Evolutionary conservation across 1,140 invertebrate genomes (phyloP).

Genomic region (Rhagoletis zephyria): DNA sequence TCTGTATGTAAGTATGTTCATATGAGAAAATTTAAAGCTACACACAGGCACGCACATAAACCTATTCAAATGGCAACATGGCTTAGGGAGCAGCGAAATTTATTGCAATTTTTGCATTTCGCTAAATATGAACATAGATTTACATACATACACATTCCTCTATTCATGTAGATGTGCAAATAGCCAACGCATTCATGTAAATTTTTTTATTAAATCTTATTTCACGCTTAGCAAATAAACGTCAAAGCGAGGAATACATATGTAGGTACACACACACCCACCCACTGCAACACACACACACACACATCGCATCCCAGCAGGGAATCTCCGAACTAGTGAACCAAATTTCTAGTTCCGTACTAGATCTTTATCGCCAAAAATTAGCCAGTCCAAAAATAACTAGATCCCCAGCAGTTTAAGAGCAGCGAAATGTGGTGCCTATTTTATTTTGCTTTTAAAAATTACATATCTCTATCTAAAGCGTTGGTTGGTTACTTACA

Average conservation of each 20-base stretch:
- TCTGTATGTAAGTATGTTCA: no score
- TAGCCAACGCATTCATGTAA: not conserved
- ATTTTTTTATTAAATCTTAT: slow-evolving; percentile 37
- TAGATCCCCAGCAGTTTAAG: no score
- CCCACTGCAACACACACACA: not conserved
- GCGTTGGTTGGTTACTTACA: no score
- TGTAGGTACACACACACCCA: not conserved
- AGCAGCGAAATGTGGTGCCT: no score
- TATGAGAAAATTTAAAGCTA: no score
- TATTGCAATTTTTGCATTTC: slow-evolving; percentile 27
- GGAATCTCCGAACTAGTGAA: no score
- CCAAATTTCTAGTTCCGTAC: no score
- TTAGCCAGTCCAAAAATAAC: no score
- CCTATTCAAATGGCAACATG: slow-evolving; percentile 10
- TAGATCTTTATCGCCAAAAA: no score
- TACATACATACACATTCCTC: not conserved
- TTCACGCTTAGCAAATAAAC: slow-evolving; percentile 35
- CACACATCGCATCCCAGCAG: no score
- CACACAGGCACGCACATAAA: not conserved
- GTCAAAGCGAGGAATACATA: not conserved
- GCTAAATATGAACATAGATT: not conserved
- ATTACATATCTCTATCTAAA: no score
- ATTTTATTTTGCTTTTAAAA: no score
- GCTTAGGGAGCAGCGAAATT: slow-evolving; percentile 7
- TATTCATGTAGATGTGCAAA: not conserved